phyloP scores from a whole-genome alignment of 1,140 invertebrate species.

The Hylyphantes graminicola region DNA sequence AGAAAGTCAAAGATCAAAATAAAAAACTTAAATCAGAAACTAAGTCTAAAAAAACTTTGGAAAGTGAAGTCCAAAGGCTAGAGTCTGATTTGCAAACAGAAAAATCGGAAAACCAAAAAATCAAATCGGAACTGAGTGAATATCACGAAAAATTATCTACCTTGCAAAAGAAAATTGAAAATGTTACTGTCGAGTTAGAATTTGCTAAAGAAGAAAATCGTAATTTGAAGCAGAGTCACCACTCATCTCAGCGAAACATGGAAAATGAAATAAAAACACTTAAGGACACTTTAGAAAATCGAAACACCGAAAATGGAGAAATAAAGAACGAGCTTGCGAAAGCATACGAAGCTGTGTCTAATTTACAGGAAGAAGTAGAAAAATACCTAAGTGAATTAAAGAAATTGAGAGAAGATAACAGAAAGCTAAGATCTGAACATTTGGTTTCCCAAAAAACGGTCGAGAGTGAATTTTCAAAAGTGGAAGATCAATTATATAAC shows the following conservation, averaged over 20 bases:
- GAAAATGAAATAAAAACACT: constrained; percentile 57
- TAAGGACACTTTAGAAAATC: constrained; percentile 52
- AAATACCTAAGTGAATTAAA: constrained; percentile 44
- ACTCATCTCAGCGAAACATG: constrained; percentile 45
- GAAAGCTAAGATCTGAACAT: constrained; percentile 44
- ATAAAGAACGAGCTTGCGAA: constrained; percentile 63
- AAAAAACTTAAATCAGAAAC: constrained; percentile 54
- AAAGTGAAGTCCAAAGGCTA: constrained; percentile 43
- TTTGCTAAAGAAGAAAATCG: constrained; percentile 51
- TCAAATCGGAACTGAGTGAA: constrained; percentile 52
- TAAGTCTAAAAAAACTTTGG: constrained; percentile 53
- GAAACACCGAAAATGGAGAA: constrained; percentile 64
- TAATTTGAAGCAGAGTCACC: constrained; percentile 39
- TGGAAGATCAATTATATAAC: constrained; percentile 78
- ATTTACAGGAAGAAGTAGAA: constrained; percentile 62
- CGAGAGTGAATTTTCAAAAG: constrained; percentile 76
- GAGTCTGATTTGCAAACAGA: constrained; percentile 48
- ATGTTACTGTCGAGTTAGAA: constrained; percentile 50
- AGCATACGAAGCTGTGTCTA: constrained; percentile 62
- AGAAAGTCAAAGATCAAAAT: constrained; percentile 49
- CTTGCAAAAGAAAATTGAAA: constrained; percentile 55
- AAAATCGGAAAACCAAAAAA: constrained; percentile 50
- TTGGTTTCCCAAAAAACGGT: constrained; percentile 50
- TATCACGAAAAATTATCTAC: constrained; percentile 51
- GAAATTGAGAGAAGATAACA: constrained; percentile 49